phyloP scores from a whole-genome alignment of 2,797 vertebrate genomes.

The Sebastes cheni region DNA sequence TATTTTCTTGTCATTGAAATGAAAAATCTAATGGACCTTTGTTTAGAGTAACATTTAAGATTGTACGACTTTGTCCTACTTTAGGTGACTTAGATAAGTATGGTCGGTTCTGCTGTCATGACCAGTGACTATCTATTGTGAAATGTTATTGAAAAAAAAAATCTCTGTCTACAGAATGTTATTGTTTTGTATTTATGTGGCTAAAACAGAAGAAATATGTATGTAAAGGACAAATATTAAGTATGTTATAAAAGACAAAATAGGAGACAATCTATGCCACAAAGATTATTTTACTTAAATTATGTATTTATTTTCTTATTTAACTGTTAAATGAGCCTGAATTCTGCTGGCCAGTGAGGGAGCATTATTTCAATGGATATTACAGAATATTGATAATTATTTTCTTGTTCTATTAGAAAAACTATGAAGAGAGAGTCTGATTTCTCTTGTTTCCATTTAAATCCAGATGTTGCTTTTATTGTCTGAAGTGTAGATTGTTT shows the following conservation, averaged over 20 bases:
- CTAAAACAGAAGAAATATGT: constrained; percentile 62
- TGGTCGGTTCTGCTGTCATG: constrained; percentile 56
- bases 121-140: constrained; percentile 59
- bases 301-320: constrained; percentile 84
- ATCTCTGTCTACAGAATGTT: constrained; percentile 68
- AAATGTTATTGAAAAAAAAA: constrained; percentile 54
- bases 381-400: constrained; percentile 31
- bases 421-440: constrained; percentile 17
- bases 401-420: constrained; percentile 39
- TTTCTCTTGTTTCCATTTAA: constrained; percentile 40
- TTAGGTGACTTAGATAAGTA: constrained; percentile 55
- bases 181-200: constrained; percentile 66
- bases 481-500: constrained; percentile 56
- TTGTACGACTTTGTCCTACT: constrained; percentile 52
- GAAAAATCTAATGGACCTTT: constrained; percentile 48
- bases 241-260: constrained; percentile 51
- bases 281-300: constrained; percentile 77
- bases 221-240: constrained; percentile 56
- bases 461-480: constrained; percentile 48
- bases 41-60: constrained; percentile 48
- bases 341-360: constrained; percentile 84
- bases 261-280: constrained; percentile 82
- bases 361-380: constrained; percentile 64
- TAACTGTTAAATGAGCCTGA: constrained; percentile 71
- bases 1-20: constrained; percentile 53